Percentiles rank a stretch among this genome's conserved stretches.
Conservation (phyloP, 2,888 invertebrate genomes). For the Laspeyria flexula region DNA sequence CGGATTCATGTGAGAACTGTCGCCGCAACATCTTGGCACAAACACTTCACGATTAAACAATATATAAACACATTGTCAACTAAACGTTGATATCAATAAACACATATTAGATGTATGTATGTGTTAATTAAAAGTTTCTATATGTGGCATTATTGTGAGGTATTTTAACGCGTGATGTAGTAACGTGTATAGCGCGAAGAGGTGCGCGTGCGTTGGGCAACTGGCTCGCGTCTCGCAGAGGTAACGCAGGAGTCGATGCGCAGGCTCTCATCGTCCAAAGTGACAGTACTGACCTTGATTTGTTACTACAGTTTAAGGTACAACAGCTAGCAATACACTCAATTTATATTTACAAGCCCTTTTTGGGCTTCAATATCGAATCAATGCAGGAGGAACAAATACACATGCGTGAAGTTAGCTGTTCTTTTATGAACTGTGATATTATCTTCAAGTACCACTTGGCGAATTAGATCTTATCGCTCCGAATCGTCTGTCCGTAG, state of each 20-base stretch:
- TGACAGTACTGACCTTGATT: conserved; percentile 76
- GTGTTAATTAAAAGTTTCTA: conserved; percentile 28
- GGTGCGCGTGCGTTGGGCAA: conserved; percentile 50
- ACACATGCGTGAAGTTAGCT: background rate
- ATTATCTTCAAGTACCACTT: conserved; percentile 49
- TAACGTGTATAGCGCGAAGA: conserved; percentile 43
- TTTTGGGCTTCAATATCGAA: too few relatives aligned
- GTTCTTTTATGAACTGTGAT: conserved; percentile 1
- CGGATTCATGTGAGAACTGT: conserved; percentile 80
- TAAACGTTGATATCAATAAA: background rate
- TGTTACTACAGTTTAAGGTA: conserved; percentile 19
- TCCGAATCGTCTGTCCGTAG: conserved; percentile 15
- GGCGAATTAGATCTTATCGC: conserved; percentile 49
- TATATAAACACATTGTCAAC: conserved; percentile 15
- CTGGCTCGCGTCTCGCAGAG: conserved; percentile 46
- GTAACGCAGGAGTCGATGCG: conserved; percentile 53
- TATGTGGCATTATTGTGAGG: background rate
- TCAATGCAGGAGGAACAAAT: too few relatives aligned
- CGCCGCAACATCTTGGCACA: conserved; percentile 64
- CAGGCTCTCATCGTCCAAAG: conserved; percentile 60
- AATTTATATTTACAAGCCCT: background rate
- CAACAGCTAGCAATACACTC: background rate
- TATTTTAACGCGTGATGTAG: conserved; percentile 17
- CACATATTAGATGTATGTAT: conserved; percentile 5
- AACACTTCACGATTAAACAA: conserved; percentile 23